These are phyloP conservation scores for Hemistola chrysoprasaria DNA, from an alignment of 2,888 invertebrate genomes.

Conservation along the genomic window DNA sequence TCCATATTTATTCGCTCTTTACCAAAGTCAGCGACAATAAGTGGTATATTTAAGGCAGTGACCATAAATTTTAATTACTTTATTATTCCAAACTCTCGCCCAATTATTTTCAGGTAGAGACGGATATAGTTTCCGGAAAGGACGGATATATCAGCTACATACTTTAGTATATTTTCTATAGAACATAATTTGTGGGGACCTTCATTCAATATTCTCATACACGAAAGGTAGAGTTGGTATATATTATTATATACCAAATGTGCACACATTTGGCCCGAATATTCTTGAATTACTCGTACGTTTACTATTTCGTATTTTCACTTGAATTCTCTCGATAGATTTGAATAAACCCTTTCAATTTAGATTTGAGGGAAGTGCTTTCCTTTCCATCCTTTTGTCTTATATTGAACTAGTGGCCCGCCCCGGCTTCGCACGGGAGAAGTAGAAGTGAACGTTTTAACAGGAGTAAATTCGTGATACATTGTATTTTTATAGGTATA, in stretches of 20 bases:
- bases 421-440: no score
- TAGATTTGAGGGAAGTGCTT: background rate
- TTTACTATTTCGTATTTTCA: constrained; percentile 13
- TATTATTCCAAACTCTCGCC: constrained; percentile 8
- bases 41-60: background rate
- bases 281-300: constrained; percentile 12
- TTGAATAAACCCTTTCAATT: constrained; percentile 19
- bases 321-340: constrained; percentile 13
- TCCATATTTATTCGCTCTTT: no score
- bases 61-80: constrained; percentile 6
- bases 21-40: background rate
- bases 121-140: constrained; percentile 8
- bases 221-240: background rate
- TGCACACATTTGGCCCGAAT: constrained; percentile 5
- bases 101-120: constrained; percentile 18
- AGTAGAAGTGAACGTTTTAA: no score
- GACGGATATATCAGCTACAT: background rate
- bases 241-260: no score
- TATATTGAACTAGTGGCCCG: no score
- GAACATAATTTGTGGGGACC: no score
- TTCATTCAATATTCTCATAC: no score
- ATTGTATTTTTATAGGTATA: no score
- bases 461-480: no score
- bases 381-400: constrained; percentile 3
- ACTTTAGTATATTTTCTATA: background rate